phyloP scores from a whole-genome alignment of 2,888 invertebrate species.

The Molanna angustata region DNA sequence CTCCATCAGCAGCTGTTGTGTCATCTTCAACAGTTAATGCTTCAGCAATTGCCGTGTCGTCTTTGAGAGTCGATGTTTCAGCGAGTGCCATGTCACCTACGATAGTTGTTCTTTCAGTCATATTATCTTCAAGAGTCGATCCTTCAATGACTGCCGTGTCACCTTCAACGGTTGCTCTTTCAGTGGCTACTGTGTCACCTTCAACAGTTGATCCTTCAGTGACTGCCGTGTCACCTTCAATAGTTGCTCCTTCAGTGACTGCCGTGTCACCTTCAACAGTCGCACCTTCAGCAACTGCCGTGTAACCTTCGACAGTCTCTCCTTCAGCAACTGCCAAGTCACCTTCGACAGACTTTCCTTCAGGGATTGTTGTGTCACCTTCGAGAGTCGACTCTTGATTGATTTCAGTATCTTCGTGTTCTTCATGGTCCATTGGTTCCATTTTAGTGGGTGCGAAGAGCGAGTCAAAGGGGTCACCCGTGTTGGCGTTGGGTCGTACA shows the following conservation, averaged over 20 bases:
- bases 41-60: no score
- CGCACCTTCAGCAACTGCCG: not conserved
- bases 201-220: not conserved
- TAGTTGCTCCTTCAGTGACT: not conserved
- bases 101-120: no score
- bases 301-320: not conserved
- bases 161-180: not conserved
- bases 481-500: no score
- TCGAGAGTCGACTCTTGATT: no score
- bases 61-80: no score
- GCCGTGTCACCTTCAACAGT: not conserved
- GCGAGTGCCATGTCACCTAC: no score
- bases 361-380: no score
- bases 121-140: no score
- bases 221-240: no score
- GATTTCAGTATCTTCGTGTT: no score
- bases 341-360: no score
- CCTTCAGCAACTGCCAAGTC: not conserved
- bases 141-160: not conserved
- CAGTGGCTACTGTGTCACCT: not conserved
- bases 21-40: no score
- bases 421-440: slow-evolving; percentile 3
- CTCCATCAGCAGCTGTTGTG: not conserved
- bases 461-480: slow-evolving; percentile 7
- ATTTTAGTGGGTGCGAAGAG: not conserved